phyloP scores from a whole-genome alignment of 2,888 invertebrate species.

The Psylliodes chrysocephalus region DNA sequence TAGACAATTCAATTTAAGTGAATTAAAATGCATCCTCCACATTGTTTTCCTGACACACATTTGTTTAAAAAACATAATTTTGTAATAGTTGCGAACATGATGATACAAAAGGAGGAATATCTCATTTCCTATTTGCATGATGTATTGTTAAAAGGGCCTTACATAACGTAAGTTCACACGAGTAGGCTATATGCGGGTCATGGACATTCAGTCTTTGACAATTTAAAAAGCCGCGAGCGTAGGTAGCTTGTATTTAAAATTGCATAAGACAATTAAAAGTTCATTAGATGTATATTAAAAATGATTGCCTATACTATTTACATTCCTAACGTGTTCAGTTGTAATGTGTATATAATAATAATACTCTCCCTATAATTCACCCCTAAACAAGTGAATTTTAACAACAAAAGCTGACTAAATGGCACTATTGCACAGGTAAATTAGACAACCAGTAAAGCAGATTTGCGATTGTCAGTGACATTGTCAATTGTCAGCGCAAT shows the following conservation, averaged over 20 bases:
- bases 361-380: no score
- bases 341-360: no score
- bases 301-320: no score
- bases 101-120: slow-evolving; percentile 3
- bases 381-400: no score
- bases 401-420: no score
- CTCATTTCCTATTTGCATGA: slow-evolving; percentile 26
- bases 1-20: background rate
- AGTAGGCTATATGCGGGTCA: slow-evolving; percentile 26
- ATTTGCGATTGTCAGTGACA: no score
- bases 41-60: background rate
- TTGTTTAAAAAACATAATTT: background rate
- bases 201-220: slow-evolving; percentile 26
- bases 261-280: slow-evolving; percentile 10
- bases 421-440: no score
- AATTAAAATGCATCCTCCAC: background rate
- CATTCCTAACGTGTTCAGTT: no score
- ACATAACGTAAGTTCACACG: slow-evolving; percentile 22
- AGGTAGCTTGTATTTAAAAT: slow-evolving; percentile 13
- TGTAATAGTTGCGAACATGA: background rate
- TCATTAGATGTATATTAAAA: no score
- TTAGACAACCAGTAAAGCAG: no score
- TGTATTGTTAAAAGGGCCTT: slow-evolving; percentile 17
- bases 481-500: no score
- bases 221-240: slow-evolving; percentile 14